Conservation (phyloP, 2,797 vertebrate species). For the Antrozous pallidus region DNA sequence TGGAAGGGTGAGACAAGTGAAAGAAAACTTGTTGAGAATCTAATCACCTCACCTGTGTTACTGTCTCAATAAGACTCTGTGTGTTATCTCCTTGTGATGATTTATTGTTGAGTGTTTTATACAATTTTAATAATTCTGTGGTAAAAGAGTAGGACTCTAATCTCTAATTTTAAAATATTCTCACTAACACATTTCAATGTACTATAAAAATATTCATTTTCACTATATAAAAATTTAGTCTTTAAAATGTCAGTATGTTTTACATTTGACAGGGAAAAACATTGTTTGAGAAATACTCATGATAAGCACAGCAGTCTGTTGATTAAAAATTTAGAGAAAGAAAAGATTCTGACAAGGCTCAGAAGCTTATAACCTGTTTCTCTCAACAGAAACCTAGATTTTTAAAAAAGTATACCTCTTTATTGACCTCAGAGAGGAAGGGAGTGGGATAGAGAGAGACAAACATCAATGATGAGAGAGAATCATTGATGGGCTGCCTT, state of each 20-base stretch:
- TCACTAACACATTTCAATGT: neutral
- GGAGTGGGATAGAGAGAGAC: no score
- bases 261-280: neutral
- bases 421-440: no score
- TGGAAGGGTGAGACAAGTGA: neutral
- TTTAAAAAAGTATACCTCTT: neutral
- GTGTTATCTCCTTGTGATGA: neutral
- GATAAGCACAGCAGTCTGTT: neutral
- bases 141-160: neutral
- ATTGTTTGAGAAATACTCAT: constrained; percentile 23
- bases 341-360: neutral
- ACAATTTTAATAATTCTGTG: neutral
- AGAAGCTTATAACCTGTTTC: neutral
- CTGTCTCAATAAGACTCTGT: neutral
- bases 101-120: neutral
- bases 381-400: neutral
- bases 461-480: no score
- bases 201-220: neutral
- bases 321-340: neutral
- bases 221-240: neutral
- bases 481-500: no score
- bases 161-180: neutral
- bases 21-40: neutral
- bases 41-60: neutral
- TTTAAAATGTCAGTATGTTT: neutral